Percentiles rank a stretch among this genome's conserved stretches.
These are phyloP conservation scores for Diplazon laetatorius DNA, from an alignment of 2,888 invertebrate genomes.

Conservation along the genomic window DNA sequence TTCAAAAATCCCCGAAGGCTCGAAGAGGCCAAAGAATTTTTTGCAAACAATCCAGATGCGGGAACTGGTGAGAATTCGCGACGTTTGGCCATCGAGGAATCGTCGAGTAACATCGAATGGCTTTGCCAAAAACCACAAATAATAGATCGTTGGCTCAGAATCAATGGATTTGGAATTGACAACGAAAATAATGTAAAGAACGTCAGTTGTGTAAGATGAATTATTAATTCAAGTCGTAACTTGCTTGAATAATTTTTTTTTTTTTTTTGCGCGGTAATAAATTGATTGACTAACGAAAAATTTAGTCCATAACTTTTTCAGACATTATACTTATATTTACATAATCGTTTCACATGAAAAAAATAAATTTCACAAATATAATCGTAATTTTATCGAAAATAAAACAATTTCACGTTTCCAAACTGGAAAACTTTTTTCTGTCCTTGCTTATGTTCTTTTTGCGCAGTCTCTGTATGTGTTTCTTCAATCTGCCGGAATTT, in stretches of 20 bases:
- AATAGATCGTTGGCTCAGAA: constrained; percentile 54
- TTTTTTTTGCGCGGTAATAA: no score
- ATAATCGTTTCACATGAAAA: background rate
- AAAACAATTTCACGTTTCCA: constrained; percentile 17
- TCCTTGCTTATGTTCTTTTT: constrained; percentile 87
- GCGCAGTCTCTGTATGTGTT: constrained; percentile 91
- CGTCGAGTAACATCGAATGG: constrained; percentile 58
- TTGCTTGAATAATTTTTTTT: no score
- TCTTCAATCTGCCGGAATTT: constrained; percentile 89
- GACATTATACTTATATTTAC: background rate
- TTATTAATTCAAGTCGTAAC: no score
- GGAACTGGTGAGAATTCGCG: constrained; percentile 60
- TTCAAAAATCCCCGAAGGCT: constrained; percentile 49
- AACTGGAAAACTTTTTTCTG: constrained; percentile 68
- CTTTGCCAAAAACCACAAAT: constrained; percentile 45
- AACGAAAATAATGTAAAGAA: background rate
- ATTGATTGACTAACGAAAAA: no score
- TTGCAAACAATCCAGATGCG: constrained; percentile 57
- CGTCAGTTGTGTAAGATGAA: background rate
- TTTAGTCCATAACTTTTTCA: background rate
- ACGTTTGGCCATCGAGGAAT: constrained; percentile 57
- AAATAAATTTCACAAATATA: background rate
- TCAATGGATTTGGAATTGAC: constrained; percentile 20
- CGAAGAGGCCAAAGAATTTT: constrained; percentile 57
- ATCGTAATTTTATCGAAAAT: no score